A percentile compares a stretch with the other conserved stretches of the same genome.
Evolutionary conservation across 1,140 invertebrate genomes (phyloP).

Genomic region (Anastrepha ludens): DNA sequence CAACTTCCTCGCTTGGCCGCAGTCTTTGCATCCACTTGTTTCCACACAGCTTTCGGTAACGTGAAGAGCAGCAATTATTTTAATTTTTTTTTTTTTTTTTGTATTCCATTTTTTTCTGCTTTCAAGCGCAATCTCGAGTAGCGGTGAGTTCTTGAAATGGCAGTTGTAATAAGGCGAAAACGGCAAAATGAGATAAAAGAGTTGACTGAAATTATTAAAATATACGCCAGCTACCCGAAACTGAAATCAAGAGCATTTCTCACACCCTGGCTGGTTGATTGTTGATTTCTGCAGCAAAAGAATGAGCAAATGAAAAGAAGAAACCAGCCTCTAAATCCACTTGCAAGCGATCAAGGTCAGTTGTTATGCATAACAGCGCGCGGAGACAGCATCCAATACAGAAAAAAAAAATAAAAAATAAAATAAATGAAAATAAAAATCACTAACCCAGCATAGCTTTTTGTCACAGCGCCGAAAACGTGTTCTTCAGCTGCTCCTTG

Average conservation of each 20-base stretch:
- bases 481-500: neutral
- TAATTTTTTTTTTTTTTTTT: neutral
- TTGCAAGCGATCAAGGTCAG: constrained; percentile 39
- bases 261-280: neutral
- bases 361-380: neutral
- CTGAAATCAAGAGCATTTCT: constrained; percentile 27
- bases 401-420: neutral
- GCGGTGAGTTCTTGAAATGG: neutral
- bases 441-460: neutral
- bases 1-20: neutral
- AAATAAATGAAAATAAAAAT: neutral
- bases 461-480: constrained; percentile 28
- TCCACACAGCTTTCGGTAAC: neutral
- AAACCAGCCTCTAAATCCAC: neutral
- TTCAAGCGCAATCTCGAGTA: neutral
- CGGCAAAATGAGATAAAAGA: neutral
- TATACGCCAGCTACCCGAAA: neutral
- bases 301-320: constrained; percentile 4
- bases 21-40: neutral
- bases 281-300: neutral
- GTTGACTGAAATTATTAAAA: neutral
- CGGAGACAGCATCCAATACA: neutral
- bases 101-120: neutral
- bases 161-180: neutral
- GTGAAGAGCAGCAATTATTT: neutral